Conservation (phyloP, 2,888 invertebrate genomes). For the Teleiodes luculella region DNA sequence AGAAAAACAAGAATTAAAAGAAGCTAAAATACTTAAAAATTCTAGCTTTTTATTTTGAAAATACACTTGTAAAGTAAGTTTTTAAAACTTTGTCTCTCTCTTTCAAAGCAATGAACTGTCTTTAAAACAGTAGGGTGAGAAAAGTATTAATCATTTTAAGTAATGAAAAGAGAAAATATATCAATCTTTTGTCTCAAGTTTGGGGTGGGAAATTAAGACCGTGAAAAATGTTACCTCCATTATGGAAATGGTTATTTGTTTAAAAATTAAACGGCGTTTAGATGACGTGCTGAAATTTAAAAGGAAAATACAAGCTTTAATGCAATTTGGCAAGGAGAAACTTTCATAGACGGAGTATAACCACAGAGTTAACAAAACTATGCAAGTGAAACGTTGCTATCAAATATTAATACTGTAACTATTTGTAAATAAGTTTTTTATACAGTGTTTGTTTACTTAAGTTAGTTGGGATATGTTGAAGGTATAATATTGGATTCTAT, state of each 20-base stretch:
- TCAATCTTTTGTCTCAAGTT: slow-evolving; percentile 70
- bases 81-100: neutral
- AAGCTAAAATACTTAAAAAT: too few species aligned
- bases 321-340: neutral
- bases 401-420: too few species aligned
- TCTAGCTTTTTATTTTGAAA: too few species aligned
- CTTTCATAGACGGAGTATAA: too few species aligned
- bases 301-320: neutral
- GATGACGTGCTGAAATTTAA: slow-evolving; percentile 9
- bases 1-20: too few species aligned
- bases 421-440: too few species aligned
- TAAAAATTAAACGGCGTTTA: slow-evolving; percentile 37
- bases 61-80: neutral
- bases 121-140: slow-evolving; percentile 34
- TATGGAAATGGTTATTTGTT: slow-evolving; percentile 70
- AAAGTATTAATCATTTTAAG: slow-evolving; percentile 61
- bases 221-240: slow-evolving; percentile 60
- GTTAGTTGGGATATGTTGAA: too few species aligned
- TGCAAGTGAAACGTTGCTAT: too few species aligned
- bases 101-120: slow-evolving; percentile 5
- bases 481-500: too few species aligned
- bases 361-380: too few species aligned
- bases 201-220: slow-evolving; percentile 58
- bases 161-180: slow-evolving; percentile 68
- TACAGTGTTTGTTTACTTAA: too few species aligned